phyloP scores from a whole-genome alignment of 2,888 invertebrate species.

The Prosapia bicincta region DNA sequence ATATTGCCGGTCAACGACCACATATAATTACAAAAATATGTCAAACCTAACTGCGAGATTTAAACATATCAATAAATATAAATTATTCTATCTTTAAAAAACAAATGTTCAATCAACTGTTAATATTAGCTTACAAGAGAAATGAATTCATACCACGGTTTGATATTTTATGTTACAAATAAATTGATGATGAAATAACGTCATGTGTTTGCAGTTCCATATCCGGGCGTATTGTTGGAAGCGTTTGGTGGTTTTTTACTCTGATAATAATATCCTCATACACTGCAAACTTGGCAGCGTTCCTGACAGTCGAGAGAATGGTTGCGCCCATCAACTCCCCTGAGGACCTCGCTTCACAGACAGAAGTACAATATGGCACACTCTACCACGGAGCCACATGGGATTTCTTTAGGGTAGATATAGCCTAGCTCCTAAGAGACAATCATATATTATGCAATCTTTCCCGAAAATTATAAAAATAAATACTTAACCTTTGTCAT shows the following conservation, averaged over 20 bases:
- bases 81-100: too few species aligned
- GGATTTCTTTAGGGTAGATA: conserved; percentile 78
- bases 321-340: conserved; percentile 92
- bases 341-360: conserved; percentile 85
- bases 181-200: too few species aligned
- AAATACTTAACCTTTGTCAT: too few species aligned
- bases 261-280: conserved; percentile 97
- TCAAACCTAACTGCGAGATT: too few species aligned
- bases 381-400: conserved; percentile 75
- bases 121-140: too few species aligned
- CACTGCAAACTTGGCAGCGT: conserved; percentile 97
- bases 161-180: too few species aligned
- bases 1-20: too few species aligned
- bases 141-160: too few species aligned
- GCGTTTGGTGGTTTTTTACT: conserved; percentile 99
- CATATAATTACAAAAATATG: too few species aligned
- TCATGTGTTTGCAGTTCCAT: conserved; percentile 52
- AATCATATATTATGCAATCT: not conserved
- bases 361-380: conserved; percentile 90
- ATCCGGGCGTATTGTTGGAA: conserved; percentile 93
- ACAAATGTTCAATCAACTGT: too few species aligned
- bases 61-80: too few species aligned
- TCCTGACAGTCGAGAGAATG: conserved; percentile 95
- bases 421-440: not conserved
- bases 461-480: too few species aligned